Evolutionary conservation across 2,888 invertebrate species (phyloP).

Genomic region (Acronicta aceris): DNA sequence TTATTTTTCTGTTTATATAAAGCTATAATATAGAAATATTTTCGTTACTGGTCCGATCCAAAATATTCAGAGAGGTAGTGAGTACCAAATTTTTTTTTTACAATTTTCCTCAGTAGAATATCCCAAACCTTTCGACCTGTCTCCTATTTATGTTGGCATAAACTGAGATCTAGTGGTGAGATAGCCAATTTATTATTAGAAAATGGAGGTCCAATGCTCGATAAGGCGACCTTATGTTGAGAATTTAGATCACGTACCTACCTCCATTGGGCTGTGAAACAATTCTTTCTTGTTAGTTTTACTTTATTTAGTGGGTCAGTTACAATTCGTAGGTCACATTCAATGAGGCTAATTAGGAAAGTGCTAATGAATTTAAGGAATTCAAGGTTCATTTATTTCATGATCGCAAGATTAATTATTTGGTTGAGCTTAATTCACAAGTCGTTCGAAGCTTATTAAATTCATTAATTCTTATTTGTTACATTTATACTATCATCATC

Average conservation of each 20-base stretch:
- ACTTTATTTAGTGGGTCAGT: slow-evolving; percentile 31
- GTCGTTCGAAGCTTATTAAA: too few species aligned
- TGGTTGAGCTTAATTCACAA: background rate
- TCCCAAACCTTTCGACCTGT: slow-evolving; percentile 2
- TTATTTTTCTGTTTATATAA: too few species aligned
- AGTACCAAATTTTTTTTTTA: background rate
- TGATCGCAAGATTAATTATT: slow-evolving; percentile 2
- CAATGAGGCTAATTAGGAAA: slow-evolving; percentile 36
- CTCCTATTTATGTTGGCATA: slow-evolving; percentile 15
- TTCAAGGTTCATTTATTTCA: slow-evolving; percentile 16
- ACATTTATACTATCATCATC: too few species aligned
- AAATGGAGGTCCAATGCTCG: slow-evolving; percentile 33
- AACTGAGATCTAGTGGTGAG: slow-evolving; percentile 35
- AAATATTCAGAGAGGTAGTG: too few species aligned
- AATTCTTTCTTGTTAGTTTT: slow-evolving; percentile 43
- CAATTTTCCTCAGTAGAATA: slow-evolving; percentile 26
- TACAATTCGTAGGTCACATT: slow-evolving; percentile 32
- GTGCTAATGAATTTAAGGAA: slow-evolving; percentile 6
- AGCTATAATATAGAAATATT: too few species aligned
- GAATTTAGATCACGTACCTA: slow-evolving; percentile 48
- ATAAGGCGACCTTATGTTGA: slow-evolving; percentile 25
- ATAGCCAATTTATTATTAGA: slow-evolving; percentile 47
- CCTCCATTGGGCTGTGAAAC: slow-evolving; percentile 46
- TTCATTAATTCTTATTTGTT: too few species aligned
- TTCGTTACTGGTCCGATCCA: too few species aligned